Evolutionary conservation across 35 echinoderm and acorn worm genomes (phyloP).

Genomic region (Antedon bifida): DNA sequence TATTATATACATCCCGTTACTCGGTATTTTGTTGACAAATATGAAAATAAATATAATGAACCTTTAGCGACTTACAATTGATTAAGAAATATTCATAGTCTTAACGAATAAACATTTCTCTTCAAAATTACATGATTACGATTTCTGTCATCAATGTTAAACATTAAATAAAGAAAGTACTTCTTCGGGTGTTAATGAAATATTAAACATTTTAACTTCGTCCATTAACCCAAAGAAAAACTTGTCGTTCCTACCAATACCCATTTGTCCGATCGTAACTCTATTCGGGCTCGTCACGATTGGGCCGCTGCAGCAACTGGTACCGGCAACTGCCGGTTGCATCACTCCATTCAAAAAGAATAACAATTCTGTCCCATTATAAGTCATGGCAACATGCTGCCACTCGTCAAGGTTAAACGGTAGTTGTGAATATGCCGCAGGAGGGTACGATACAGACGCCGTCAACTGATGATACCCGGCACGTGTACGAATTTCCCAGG

Average conservation of each 20-base stretch:
- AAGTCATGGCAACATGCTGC: not conserved
- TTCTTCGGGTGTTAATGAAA: not conserved
- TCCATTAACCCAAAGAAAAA: not conserved
- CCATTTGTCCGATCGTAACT: not conserved
- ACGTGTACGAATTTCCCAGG: not conserved
- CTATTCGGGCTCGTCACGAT: not conserved
- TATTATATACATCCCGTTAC: too few relatives aligned
- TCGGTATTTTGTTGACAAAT: too few relatives aligned
- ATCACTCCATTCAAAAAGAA: not conserved
- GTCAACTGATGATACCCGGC: not conserved
- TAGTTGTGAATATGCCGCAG: not conserved
- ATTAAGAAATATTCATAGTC: too few relatives aligned
- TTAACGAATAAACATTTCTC: too few relatives aligned
- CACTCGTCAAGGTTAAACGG: not conserved
- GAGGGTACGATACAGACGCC: not conserved
- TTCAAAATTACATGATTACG: too few relatives aligned
- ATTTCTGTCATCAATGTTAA: not conserved
- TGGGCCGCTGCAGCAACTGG: not conserved
- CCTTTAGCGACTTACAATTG: too few relatives aligned
- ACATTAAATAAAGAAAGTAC: not conserved
- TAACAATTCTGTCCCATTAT: not conserved
- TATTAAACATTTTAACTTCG: not conserved
- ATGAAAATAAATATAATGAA: too few relatives aligned
- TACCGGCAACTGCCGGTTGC: not conserved
- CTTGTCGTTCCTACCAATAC: not conserved